Evolutionary conservation across 2,113 vertebrate genomes (phyloP).

Genomic region (Pandion haliaetus): DNA sequence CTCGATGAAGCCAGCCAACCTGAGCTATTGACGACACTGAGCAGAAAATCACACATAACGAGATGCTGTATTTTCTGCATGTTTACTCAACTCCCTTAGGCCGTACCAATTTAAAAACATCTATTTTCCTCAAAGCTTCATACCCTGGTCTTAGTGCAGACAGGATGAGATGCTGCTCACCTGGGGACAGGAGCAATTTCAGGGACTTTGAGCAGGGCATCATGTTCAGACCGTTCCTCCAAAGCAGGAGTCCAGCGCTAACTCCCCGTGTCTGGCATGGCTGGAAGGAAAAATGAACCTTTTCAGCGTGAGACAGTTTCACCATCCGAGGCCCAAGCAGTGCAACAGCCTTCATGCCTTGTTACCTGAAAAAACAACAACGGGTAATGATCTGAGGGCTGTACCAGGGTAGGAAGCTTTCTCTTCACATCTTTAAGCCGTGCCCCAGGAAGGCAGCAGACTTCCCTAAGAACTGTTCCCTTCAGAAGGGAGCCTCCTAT

Average conservation of each 20-base stretch:
- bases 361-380: too few species aligned
- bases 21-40: not conserved
- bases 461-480: not conserved
- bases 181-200: not conserved
- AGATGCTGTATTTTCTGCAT: not conserved
- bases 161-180: not conserved
- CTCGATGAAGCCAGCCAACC: not conserved
- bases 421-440: not conserved
- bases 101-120: fast-evolving
- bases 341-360: fast-evolving
- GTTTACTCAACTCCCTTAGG: not conserved
- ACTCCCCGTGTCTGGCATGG: not conserved
- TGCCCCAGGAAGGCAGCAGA: not conserved
- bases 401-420: too few species aligned
- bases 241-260: not conserved
- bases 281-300: fast-evolving
- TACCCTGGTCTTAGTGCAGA: not conserved
- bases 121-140: not conserved
- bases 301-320: not conserved
- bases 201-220: too few species aligned
- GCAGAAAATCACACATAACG: fast-evolving
- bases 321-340: fast-evolving
- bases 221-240: not conserved
- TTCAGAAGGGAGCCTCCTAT: not conserved
- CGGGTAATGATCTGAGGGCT: too few species aligned